These are phyloP conservation scores for Dysmachus trigonus DNA, from an alignment of 2,888 invertebrate species.

Conservation along the genomic window DNA sequence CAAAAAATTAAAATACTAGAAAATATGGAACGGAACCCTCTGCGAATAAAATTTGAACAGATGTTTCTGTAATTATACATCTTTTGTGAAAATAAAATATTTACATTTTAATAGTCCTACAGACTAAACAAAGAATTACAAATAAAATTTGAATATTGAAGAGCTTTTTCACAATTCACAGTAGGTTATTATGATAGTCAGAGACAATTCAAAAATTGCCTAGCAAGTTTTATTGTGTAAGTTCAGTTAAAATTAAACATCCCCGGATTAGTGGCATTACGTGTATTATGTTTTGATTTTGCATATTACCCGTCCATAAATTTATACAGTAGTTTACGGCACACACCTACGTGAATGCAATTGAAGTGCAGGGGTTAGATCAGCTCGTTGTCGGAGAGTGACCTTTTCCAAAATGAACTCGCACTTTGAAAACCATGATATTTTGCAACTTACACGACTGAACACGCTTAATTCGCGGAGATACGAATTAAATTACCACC, in stretches of 20 bases:
- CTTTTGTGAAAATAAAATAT: too few relatives aligned
- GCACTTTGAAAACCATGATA: background rate
- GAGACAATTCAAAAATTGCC: background rate
- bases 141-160: background rate
- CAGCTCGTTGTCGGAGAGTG: background rate
- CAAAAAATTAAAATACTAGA: too few relatives aligned
- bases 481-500: background rate
- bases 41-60: too few relatives aligned
- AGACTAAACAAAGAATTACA: too few relatives aligned
- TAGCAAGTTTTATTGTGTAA: background rate
- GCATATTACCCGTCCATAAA: background rate
- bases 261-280: background rate
- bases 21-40: too few relatives aligned
- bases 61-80: too few relatives aligned
- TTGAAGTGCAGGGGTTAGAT: background rate
- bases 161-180: too few relatives aligned
- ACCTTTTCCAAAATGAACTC: background rate
- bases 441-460: background rate
- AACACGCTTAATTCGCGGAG: background rate
- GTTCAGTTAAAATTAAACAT: background rate
- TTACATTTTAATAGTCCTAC: too few relatives aligned
- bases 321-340: background rate
- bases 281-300: background rate
- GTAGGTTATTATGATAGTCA: background rate
- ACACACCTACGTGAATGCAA: background rate